Percentiles rank a stretch among this genome's conserved stretches.
Conservation (phyloP, 2,797 vertebrate genomes). For the Gorsachius magnificus region DNA sequence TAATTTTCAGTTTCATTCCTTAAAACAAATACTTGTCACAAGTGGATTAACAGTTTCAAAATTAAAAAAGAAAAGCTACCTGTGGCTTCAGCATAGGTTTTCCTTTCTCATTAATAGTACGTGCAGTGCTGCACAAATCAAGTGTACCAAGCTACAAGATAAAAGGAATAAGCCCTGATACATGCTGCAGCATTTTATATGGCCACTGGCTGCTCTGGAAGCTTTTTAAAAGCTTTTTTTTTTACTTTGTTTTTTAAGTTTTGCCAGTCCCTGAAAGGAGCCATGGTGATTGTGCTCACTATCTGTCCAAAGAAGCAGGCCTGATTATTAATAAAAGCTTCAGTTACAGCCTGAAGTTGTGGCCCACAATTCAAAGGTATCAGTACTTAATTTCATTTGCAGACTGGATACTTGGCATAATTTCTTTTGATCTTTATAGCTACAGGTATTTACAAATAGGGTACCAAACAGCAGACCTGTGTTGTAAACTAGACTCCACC, state of each 20-base stretch:
- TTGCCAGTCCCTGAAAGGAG: neutral
- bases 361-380: neutral
- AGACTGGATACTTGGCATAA: neutral
- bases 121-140: neutral
- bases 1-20: neutral
- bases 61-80: neutral
- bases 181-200: neutral
- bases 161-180: neutral
- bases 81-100: neutral
- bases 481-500: neutral
- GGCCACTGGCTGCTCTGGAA: neutral
- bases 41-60: neutral
- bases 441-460: neutral
- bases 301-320: neutral
- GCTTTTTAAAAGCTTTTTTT: neutral
- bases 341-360: neutral
- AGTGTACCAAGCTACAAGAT: neutral
- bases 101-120: neutral
- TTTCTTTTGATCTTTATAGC: neutral
- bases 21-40: neutral
- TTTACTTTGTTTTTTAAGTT: neutral
- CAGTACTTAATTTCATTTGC: neutral
- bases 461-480: neutral
- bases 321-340: neutral
- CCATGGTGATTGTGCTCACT: neutral